These are phyloP conservation scores for Tiliacea aurago DNA, from an alignment of 2,888 invertebrate species.

Conservation along the genomic window DNA sequence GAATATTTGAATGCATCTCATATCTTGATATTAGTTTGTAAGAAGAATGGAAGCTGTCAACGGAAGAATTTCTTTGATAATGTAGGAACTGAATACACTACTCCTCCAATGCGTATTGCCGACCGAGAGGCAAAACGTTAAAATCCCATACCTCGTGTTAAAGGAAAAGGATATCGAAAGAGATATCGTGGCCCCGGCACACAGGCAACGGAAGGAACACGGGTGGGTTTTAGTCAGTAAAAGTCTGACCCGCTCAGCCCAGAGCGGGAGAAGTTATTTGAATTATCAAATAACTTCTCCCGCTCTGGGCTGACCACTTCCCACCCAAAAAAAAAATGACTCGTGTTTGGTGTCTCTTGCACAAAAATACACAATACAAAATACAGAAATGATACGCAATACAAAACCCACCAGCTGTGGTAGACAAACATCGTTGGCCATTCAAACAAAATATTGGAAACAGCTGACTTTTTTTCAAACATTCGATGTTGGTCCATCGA, in stretches of 20 bases:
- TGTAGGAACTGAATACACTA: not conserved
- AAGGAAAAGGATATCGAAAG: too few species aligned
- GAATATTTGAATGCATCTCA: slow-evolving; percentile 22
- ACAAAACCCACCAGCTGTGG: not conserved
- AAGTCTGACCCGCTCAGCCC: too few species aligned
- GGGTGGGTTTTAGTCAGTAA: too few species aligned
- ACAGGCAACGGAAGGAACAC: too few species aligned
- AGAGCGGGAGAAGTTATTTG: too few species aligned
- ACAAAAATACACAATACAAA: not conserved
- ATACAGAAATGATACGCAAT: not conserved
- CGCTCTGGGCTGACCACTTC: too few species aligned
- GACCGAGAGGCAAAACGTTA: not conserved
- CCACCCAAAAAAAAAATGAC: too few species aligned
- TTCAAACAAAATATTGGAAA: not conserved
- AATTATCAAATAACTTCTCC: too few species aligned
- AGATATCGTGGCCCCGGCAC: too few species aligned
- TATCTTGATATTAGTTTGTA: slow-evolving; percentile 17
- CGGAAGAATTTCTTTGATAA: not conserved
- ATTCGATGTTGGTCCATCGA: not conserved
- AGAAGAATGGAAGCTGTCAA: not conserved
- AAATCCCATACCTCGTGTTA: not conserved
- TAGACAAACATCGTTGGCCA: not conserved
- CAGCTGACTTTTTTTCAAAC: not conserved
- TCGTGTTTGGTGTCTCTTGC: too few species aligned
- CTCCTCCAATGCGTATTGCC: not conserved